These are phyloP conservation scores for Calypte anna DNA, from an alignment of 2,113 vertebrate species.

Conservation along the genomic window DNA sequence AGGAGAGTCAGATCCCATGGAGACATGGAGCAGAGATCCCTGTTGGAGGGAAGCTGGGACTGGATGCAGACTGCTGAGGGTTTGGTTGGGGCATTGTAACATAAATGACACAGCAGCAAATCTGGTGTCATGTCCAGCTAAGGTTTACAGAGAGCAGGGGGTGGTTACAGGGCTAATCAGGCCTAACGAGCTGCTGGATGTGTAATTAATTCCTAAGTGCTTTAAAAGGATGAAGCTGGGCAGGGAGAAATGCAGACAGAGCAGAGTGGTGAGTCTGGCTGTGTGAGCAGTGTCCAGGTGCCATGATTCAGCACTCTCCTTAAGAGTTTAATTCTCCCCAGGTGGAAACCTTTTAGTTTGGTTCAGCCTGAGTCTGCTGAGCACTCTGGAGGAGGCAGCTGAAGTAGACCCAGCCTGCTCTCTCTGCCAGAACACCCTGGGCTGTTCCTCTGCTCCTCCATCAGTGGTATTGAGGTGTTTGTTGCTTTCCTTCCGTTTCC, in stretches of 20 bases:
- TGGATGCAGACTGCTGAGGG: background rate
- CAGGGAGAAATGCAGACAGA: background rate
- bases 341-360: background rate
- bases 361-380: background rate
- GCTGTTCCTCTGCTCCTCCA: background rate
- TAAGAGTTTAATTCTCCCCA: background rate
- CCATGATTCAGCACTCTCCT: background rate
- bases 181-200: background rate
- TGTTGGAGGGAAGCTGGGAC: background rate
- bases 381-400: background rate
- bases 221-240: background rate
- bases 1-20: background rate
- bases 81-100: background rate
- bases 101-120: background rate
- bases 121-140: background rate
- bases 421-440: background rate
- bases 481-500: background rate
- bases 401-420: background rate
- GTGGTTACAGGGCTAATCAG: background rate
- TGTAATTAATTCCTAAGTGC: background rate
- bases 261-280: background rate
- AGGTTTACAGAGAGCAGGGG: background rate
- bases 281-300: background rate
- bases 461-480: background rate
- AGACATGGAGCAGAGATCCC: background rate